Evolutionary conservation across 2,888 invertebrate species (phyloP).

Genomic region (Erpobdella octoculata): DNA sequence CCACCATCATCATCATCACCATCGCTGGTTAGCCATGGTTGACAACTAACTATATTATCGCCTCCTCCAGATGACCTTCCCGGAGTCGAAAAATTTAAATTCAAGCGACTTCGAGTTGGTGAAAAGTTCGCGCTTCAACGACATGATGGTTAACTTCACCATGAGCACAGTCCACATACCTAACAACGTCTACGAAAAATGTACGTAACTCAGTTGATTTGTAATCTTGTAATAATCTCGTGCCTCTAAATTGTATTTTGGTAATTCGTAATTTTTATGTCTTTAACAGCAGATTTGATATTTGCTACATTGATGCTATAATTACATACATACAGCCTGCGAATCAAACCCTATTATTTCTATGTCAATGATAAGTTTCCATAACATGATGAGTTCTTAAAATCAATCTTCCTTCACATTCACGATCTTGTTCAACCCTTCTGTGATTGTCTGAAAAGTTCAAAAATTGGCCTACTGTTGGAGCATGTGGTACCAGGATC

Average conservation of each 20-base stretch:
- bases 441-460: too few relatives aligned
- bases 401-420: too few relatives aligned
- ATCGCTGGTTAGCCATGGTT: too few relatives aligned
- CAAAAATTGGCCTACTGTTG: too few relatives aligned
- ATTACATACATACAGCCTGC: too few relatives aligned
- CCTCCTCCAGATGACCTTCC: constrained; percentile 56
- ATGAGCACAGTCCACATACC: constrained; percentile 78
- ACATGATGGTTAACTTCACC: constrained; percentile 63
- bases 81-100: constrained; percentile 73
- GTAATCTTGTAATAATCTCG: not conserved
- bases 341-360: too few relatives aligned
- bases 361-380: too few relatives aligned
- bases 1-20: constrained; percentile 5
- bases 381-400: too few relatives aligned
- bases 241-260: not conserved
- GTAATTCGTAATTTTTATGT: not conserved
- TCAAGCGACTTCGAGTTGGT: constrained; percentile 43
- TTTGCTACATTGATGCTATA: too few relatives aligned
- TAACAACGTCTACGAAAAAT: constrained; percentile 79
- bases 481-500: too few relatives aligned
- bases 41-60: not conserved
- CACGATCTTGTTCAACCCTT: too few relatives aligned
- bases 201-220: constrained; percentile 47
- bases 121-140: constrained; percentile 67
- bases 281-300: too few relatives aligned